Evolutionary conservation across 2,888 invertebrate species (phyloP), one percentile per base, ranked within the genome.

Genomic region (Rugalucina vietnamica): DNA sequence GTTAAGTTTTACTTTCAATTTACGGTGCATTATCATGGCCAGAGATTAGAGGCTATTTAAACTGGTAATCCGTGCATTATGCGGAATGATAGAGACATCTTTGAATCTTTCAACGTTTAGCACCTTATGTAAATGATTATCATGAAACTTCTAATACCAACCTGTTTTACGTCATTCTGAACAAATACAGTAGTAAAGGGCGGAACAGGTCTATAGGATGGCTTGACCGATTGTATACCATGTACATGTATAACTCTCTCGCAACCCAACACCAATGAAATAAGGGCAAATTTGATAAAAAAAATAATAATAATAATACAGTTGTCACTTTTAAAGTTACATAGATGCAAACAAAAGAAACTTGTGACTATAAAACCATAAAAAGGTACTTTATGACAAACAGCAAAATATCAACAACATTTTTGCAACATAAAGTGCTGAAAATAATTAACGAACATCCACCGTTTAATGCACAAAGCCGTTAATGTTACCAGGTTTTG

Each of bases 1-100:
- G 65, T 34, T 34, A 34, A 65, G 65, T 65, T 65, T 65, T 65
- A 65, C 65, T 65, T 65, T 65, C 65, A 65, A 65, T 65, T 65
- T 34, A 65, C 32, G 65, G 34, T 65, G 34, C 14, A 10, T 10
- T 65, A 65, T 65, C 65, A 34, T 21, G 18, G 21, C 2, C 24
- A 12, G 2, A 65, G 65, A 65, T 65, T 65, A 65, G 21, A 21
- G 3, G 1, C 65, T 65, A 65, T 65, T 65, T 65, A 65, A 10
- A 32, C 34, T 34, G 21, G 65, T 65, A 34, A 65, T 65, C 65
- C 4, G 14, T 1, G 34, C 10, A 34, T 32, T 34, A 65, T 65
- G 24, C 8, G 18, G 34, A 65, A 65, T 34, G 65, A 65, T 65
- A 65, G 18, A 21, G 34, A 65, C 65, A 65, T n/a, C 65, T 65